phyloP scores from a whole-genome alignment of 2,888 invertebrate genomes.

The Drosophila antonietae region DNA sequence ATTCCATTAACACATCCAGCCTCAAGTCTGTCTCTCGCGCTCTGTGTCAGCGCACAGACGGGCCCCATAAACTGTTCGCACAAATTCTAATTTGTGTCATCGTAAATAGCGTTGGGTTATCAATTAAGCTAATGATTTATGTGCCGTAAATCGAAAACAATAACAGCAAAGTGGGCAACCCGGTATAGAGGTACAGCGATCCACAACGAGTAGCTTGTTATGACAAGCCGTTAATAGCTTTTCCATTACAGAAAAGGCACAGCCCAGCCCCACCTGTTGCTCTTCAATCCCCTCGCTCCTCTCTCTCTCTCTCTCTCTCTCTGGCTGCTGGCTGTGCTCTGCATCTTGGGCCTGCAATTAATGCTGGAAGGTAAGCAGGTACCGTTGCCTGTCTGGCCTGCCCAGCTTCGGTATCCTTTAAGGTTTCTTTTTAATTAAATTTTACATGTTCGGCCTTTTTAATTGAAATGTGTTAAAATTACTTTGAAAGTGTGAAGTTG shows the following conservation, averaged over 20 bases:
- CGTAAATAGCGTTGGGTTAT: conserved; percentile 76
- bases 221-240: conserved; percentile 78
- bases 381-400: conserved; percentile 24
- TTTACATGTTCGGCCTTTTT: conserved; percentile 73
- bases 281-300: too few species aligned
- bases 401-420: conserved; percentile 62
- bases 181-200: conserved; percentile 13
- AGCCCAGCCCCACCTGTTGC: neutral
- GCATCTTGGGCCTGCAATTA: conserved; percentile 67
- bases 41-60: neutral
- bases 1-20: conserved; percentile 58
- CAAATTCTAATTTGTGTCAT: conserved; percentile 81
- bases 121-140: conserved; percentile 80
- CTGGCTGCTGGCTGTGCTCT: neutral
- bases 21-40: neutral
- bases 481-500: conserved; percentile 77
- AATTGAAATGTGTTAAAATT: conserved; percentile 80
- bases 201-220: conserved; percentile 61
- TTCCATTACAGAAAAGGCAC: conserved; percentile 57
- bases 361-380: conserved; percentile 59
- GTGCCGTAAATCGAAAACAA: conserved; percentile 76
- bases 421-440: conserved; percentile 76
- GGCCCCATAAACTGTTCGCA: conserved; percentile 72
- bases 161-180: conserved; percentile 57
- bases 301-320: too few species aligned